A percentile compares a stretch with the other conserved stretches of the same genome.
Conservation (phyloP, 2,888 invertebrate species). For the Anagyrus pseudococci region DNA sequence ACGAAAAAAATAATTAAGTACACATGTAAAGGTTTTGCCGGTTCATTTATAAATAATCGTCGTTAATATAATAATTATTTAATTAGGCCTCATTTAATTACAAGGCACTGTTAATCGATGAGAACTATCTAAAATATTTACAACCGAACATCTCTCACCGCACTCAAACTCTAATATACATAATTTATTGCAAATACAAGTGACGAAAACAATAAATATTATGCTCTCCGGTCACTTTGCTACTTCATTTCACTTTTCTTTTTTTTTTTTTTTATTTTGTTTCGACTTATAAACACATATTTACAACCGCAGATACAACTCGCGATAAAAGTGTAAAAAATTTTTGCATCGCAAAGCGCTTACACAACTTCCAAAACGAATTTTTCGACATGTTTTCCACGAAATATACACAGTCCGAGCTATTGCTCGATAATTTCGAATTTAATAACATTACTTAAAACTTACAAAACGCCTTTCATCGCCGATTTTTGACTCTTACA, state of each 20-base stretch:
- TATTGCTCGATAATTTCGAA: slow-evolving; percentile 1
- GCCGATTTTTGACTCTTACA: no score
- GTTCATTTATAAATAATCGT: slow-evolving; percentile 51
- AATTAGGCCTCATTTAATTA: slow-evolving; percentile 15
- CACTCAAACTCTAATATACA: slow-evolving; percentile 2
- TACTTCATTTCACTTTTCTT: no score
- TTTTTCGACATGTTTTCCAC: background rate
- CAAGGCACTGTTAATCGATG: slow-evolving; percentile 28
- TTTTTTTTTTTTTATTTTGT: no score
- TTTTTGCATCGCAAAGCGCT: background rate
- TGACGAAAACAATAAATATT: slow-evolving; percentile 8
- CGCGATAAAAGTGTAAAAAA: background rate
- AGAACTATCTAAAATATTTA: slow-evolving; percentile 34
- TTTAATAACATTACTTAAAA: slow-evolving; percentile 18
- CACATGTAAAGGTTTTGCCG: slow-evolving; percentile 42
- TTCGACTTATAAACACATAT: slow-evolving; percentile 30
- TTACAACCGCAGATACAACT: slow-evolving; percentile 27
- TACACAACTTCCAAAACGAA: background rate
- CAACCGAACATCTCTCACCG: slow-evolving; percentile 7
- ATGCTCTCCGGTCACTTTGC: slow-evolving; percentile 7
- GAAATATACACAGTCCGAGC: background rate
- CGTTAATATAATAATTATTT: slow-evolving; percentile 43
- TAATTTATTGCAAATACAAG: slow-evolving; percentile 17
- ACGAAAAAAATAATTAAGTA: slow-evolving; percentile 46
- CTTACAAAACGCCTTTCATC: no score